A percentile compares a stretch with the other conserved stretches of the same genome.
phyloP scores from a whole-genome alignment of 2,888 invertebrate genomes.

The Neelides folsomi region DNA sequence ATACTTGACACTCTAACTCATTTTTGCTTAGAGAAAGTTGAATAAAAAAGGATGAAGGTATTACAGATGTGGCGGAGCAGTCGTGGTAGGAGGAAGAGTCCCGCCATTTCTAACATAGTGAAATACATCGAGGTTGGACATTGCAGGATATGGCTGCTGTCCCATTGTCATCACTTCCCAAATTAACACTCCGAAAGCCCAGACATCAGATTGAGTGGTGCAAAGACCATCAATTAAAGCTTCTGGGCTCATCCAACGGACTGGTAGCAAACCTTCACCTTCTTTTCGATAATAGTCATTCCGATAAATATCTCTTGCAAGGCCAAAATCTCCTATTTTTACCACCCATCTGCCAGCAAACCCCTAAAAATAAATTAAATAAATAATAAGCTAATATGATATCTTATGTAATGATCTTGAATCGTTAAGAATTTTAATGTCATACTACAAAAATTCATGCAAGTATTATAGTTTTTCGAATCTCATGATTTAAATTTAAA shows the following conservation, averaged over 20 bases:
- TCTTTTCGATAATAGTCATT: conserved; percentile 96
- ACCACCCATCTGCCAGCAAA: conserved; percentile 57
- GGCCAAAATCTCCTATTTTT: conserved; percentile 94
- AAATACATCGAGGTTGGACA: conserved; percentile 81
- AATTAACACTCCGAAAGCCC: conserved; percentile 84
- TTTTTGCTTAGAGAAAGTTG: background rate
- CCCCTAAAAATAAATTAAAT: conserved; percentile 34
- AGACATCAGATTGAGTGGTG: conserved; percentile 91
- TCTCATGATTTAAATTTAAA: too few relatives aligned
- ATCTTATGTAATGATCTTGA: too few relatives aligned
- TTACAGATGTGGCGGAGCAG: conserved; percentile 44
- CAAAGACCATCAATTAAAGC: conserved; percentile 90
- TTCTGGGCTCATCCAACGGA: conserved; percentile 96
- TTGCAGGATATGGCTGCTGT: conserved; percentile 89
- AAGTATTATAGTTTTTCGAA: too few relatives aligned
- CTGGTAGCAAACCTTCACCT: conserved; percentile 70
- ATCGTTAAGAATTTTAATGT: too few relatives aligned
- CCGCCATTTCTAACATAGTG: conserved; percentile 52
- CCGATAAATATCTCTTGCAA: conserved; percentile 91
- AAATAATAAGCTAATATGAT: too few relatives aligned
- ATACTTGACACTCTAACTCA: background rate
- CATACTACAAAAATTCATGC: too few relatives aligned
- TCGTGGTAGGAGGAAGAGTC: conserved; percentile 8
- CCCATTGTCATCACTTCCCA: conserved; percentile 97
- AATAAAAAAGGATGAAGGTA: conserved; percentile 37